Conservation (phyloP, 2,888 invertebrate genomes). For the Pandemis heparana region DNA sequence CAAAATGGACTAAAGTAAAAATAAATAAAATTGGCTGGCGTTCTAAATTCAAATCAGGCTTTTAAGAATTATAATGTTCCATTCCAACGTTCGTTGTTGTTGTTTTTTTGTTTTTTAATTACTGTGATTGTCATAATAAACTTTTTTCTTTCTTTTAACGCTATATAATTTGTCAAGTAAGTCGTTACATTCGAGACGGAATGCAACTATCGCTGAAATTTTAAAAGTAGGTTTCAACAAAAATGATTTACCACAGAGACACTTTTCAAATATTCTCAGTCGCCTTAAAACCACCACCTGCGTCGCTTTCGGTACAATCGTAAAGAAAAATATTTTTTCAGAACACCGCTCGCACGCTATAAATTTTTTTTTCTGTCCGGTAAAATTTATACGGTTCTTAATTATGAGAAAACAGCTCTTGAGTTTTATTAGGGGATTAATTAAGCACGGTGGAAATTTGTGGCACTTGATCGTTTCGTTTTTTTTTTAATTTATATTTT, state of each 20-base stretch:
- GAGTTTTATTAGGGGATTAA: slow-evolving; percentile 33
- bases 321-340: slow-evolving; percentile 25
- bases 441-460: slow-evolving; percentile 14
- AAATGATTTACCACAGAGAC: slow-evolving; percentile 15
- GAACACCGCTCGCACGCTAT: slow-evolving; percentile 27
- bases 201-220: not conserved
- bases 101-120: no score
- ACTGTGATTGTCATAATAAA: no score
- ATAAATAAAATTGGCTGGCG: no score
- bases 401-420: slow-evolving; percentile 40
- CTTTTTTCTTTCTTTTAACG: no score
- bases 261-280: slow-evolving; percentile 23
- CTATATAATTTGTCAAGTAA: no score
- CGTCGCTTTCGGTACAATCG: slow-evolving; percentile 21
- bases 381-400: slow-evolving; percentile 37
- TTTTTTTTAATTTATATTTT: not conserved
- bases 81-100: no score
- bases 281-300: slow-evolving; percentile 28
- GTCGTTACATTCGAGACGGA: not conserved
- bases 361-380: slow-evolving; percentile 36
- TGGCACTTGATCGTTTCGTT: slow-evolving; percentile 7
- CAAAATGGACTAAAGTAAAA: not conserved
- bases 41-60: not conserved
- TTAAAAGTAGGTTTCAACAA: not conserved
- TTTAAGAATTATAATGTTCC: not conserved